Evolutionary conservation across 2,888 invertebrate species (phyloP), one percentile per base, ranked within the genome.

Genomic region (Drosophila kambysellisi): DNA sequence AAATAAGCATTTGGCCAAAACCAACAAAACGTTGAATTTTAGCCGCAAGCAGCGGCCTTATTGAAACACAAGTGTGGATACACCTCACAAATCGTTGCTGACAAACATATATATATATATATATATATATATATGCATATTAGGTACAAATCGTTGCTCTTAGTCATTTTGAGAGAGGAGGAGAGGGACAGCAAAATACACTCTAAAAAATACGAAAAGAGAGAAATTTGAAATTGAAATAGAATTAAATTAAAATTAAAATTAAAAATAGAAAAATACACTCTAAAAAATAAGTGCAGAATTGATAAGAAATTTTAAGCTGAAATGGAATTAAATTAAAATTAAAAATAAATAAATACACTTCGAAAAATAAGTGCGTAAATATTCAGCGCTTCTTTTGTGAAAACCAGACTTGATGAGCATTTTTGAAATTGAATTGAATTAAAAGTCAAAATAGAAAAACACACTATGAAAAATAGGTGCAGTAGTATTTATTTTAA

Each of bases 41-140:
- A 70, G 76, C 82, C 73, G 52, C 76, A 59, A 65, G 80, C 66
- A 37, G 64, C 72, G 84, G 74, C 84, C 82, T 83, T 78, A 80
- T 80, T 73, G 81, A 75, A 82, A 70, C 70, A 77, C 64, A 67
- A 82, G 41, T 76, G 79, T 76, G 70, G 46, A 29, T n/a, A 63
- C 50, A 65, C 54, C 64, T 63, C 39, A 61, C 46, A 60, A 64
- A 59, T 46, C 25, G 30, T 37, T 52, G 48, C 48, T 51, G 39
- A 46, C 57, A 32, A 4, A 43, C 1, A 17, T 9, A 9, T 29
- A 15, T 50, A 6, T 6, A 29, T 30, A 9, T 25, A 15, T 6
- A 12, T n/a, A 8, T n/a, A n/a, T 3, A 20, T 32, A n/a, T 20
- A 2, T 32, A 12, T 30, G 30, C n/a, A 41, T 48, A 57, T 68